Base-by-base conservation (phyloP, 2,888 invertebrate species). In the Hydrotaea cyrtoneurina region DNA sequence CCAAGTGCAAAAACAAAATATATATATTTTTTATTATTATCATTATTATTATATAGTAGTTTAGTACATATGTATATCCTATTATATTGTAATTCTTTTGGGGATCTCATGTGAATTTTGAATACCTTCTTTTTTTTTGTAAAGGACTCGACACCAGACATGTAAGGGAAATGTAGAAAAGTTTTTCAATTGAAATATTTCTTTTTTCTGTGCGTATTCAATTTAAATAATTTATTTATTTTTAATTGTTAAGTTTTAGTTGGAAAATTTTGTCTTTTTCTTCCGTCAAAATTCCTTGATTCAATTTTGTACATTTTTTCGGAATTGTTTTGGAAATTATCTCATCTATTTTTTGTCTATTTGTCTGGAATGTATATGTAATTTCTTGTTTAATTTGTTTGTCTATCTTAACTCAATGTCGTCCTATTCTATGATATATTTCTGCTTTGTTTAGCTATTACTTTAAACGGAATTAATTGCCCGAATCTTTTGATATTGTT, bases 71-170 rank as follows among this genome's bases (percentile, higher is more conserved):
- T 17, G 73, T 31, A 76, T 43, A 71, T 74, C 69, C 69, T 43
- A 69, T 69, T 43, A 46, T 69, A 69, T 69, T 69, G 46, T 46
- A 69, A 69, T 78, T 78, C 59, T 74, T 80, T 82, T 78, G 76
- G 82, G 77, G 85, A 85, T 85, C 85, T 82, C 85, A 85, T 80
- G 62, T 69, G 69, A 69, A 82, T 80, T 80, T 82, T 82, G 73
- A 76, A 77, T 17, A 77, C 66, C 73, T 82, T 85, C 26, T 71
- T n/a, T n/a, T n/a, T n/a, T 64, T 74, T 77, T 74, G 11, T 15
- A 43, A 43, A 46, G 46, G 21, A 69, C 69, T 21, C 39, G 39
- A 69, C 39, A 66, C 66, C 23, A n/a, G 43, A 46, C 0, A 69
- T 74, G 43, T 59, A 62, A n/a, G n/a, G n/a, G 74, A 26, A 62